Conservation (phyloP, 1,140 invertebrate species). For the Papilio glaucus region DNA sequence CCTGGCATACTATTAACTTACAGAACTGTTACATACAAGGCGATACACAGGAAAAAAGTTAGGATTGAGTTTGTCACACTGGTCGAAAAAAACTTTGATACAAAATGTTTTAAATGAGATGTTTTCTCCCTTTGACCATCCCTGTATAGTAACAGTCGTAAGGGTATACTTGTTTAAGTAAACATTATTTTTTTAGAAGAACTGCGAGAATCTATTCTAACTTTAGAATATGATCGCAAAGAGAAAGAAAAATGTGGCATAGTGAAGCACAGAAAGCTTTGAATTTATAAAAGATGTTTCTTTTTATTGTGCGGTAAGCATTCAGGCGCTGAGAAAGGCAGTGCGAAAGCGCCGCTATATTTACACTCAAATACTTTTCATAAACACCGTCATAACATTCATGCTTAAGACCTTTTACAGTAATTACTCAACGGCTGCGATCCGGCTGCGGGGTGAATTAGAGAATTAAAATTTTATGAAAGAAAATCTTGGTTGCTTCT, state of each 20-base stretch:
- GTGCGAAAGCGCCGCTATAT: conserved; percentile 65
- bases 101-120: not conserved
- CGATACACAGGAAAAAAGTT: too few species aligned
- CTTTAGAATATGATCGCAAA: conserved; percentile 37
- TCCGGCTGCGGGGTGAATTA: conserved; percentile 71
- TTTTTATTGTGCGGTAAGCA: conserved; percentile 76
- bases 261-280: conserved; percentile 31
- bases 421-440: conserved; percentile 72
- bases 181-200: conserved; percentile 25
- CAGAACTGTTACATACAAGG: too few species aligned
- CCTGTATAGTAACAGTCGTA: not conserved
- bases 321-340: conserved; percentile 70
- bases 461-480: conserved; percentile 80
- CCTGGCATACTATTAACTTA: too few species aligned
- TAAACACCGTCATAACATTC: conserved; percentile 83
- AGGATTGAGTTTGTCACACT: not conserved
- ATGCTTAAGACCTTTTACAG: conserved; percentile 81
- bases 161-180: not conserved
- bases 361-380: conserved; percentile 76
- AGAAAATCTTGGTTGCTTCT: conserved; percentile 76
- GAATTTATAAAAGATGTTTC: conserved; percentile 66
- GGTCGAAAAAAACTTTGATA: not conserved
- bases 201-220: conserved; percentile 2
- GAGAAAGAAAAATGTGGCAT: conserved; percentile 38
- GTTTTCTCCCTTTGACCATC: not conserved